These are phyloP conservation scores for Fistularia commersonii DNA, from an alignment of 2,797 vertebrate genomes.

Conservation along the genomic window DNA sequence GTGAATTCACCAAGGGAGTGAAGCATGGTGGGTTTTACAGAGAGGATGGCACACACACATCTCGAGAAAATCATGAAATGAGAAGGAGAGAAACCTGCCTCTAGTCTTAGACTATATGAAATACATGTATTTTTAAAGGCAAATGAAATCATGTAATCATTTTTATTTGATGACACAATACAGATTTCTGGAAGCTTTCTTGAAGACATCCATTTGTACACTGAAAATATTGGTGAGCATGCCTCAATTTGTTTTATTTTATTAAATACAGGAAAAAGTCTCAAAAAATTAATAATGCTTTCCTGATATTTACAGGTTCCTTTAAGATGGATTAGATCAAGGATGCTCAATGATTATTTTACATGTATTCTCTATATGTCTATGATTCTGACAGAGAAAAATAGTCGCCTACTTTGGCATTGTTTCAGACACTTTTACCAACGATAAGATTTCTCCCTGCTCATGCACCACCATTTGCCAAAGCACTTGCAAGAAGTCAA, in stretches of 20 bases:
- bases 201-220: too few relatives aligned
- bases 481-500: constrained; percentile 48
- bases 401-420: constrained; percentile 22
- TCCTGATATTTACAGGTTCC: too few relatives aligned
- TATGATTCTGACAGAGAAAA: constrained; percentile 5
- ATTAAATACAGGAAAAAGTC: too few relatives aligned
- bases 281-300: too few relatives aligned
- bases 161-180: neutral
- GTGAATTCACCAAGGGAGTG: constrained; percentile 11
- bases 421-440: constrained; percentile 22
- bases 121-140: too few relatives aligned
- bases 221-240: too few relatives aligned
- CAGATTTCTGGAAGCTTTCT: neutral
- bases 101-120: neutral
- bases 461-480: constrained; percentile 48
- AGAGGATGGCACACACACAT: neutral
- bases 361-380: too few relatives aligned
- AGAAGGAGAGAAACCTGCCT: constrained; percentile 6
- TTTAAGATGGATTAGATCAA: too few relatives aligned
- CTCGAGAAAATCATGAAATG: constrained; percentile 2
- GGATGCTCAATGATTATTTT: too few relatives aligned
- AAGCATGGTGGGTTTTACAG: too few relatives aligned
- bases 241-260: too few relatives aligned
- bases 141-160: neutral
- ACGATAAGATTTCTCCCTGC: constrained; percentile 37